A percentile compares a stretch with the other conserved stretches of the same genome.
These are phyloP conservation scores for Philhelius pedissequus DNA, from an alignment of 2,888 invertebrate genomes.

Conservation along the genomic window DNA sequence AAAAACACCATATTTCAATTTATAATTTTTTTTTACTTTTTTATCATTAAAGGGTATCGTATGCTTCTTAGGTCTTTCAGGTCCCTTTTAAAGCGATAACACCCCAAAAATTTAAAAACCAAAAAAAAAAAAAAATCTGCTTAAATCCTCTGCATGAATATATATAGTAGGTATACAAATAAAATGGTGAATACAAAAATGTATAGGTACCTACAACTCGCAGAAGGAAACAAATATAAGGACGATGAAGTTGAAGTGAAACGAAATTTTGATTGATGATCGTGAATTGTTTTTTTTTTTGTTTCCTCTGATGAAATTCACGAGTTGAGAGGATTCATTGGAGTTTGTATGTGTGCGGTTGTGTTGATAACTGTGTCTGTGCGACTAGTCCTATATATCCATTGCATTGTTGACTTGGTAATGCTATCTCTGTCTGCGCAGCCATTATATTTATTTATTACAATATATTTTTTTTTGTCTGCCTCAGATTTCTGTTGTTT, in stretches of 20 bases:
- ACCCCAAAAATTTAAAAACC: conserved; percentile 31
- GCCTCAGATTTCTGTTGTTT: conserved; percentile 7
- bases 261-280: conserved; percentile 71
- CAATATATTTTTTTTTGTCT: conserved; percentile 22
- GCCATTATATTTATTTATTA: conserved; percentile 69
- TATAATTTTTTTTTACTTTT: background rate
- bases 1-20: conserved; percentile 55
- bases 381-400: conserved; percentile 49
- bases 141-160: conserved; percentile 43
- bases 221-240: conserved; percentile 59
- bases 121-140: conserved; percentile 10
- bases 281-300: conserved; percentile 68
- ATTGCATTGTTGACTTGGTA: conserved; percentile 64
- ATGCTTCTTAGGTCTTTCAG: background rate
- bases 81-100: conserved; percentile 59
- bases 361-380: conserved; percentile 5
- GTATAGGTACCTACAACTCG: background rate
- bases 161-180: too few species aligned
- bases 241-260: conserved; percentile 65
- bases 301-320: conserved; percentile 18
- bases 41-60: conserved; percentile 38
- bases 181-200: conserved; percentile 31
- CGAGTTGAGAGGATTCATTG: conserved; percentile 24
- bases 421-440: conserved; percentile 70
- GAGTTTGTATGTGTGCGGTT: background rate